phyloP scores from a whole-genome alignment of 2,797 vertebrate genomes.

The Bradypodion ventrale region DNA sequence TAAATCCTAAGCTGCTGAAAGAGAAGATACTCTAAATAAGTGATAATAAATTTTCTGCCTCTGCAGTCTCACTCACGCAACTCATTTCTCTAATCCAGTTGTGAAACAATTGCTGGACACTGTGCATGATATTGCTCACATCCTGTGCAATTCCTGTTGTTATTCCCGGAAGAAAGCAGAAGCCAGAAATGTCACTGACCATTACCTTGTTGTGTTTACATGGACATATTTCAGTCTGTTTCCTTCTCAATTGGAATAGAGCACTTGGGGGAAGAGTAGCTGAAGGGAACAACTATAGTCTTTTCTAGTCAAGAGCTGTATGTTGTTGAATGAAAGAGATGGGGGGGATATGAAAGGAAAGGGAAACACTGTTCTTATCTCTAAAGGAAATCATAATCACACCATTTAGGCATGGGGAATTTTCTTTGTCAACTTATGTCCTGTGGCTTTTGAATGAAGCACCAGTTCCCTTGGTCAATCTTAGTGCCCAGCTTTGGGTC shows the following conservation, averaged over 20 bases:
- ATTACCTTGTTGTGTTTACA: neutral
- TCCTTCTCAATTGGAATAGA: slow-evolving; percentile 13
- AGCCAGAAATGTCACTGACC: neutral
- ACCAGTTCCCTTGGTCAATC: neutral
- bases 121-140: slow-evolving; percentile 1
- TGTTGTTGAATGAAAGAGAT: no score
- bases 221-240: slow-evolving; percentile 13
- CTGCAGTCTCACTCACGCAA: neutral
- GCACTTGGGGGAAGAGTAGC: neutral
- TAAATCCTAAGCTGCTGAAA: neutral
- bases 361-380: neutral
- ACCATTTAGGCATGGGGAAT: neutral
- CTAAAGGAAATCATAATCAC: neutral
- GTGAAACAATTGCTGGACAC: neutral
- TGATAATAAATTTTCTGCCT: neutral
- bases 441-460: neutral
- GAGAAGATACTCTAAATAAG: neutral
- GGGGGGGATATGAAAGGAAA: no score
- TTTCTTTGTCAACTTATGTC: neutral
- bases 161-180: neutral
- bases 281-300: neutral
- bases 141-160: neutral
- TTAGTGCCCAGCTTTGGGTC: neutral
- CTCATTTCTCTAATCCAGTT: neutral
- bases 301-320: neutral